phyloP scores from a whole-genome alignment of 2,888 invertebrate species.

The Leptinotarsa peninsularis region DNA sequence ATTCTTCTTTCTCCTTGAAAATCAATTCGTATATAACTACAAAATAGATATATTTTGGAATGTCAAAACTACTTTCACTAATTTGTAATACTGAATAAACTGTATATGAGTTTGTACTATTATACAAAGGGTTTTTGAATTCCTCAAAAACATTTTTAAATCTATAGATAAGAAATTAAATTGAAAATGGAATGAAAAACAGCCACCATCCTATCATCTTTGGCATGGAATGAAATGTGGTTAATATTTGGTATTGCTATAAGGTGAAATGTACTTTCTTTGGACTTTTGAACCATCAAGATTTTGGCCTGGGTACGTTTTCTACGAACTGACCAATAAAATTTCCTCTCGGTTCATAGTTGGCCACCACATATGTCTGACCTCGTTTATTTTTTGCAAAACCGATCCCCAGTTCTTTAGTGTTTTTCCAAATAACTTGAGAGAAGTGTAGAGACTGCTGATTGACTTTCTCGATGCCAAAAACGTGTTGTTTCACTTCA shows the following conservation, averaged over 20 bases:
- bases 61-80: constrained; percentile 20
- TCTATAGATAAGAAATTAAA: not conserved
- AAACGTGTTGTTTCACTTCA: constrained; percentile 69
- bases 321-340: constrained; percentile 77
- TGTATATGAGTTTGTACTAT: constrained; percentile 16
- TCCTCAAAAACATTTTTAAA: not conserved
- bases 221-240: constrained; percentile 25
- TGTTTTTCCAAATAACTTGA: constrained; percentile 80
- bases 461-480: constrained; percentile 70
- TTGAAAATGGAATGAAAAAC: not conserved
- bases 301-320: constrained; percentile 73
- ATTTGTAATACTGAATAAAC: constrained; percentile 22
- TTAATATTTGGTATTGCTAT: constrained; percentile 25
- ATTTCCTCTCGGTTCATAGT: constrained; percentile 88
- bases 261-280: constrained; percentile 43
- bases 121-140: constrained; percentile 10
- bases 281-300: constrained; percentile 51
- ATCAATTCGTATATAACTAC: constrained; percentile 2
- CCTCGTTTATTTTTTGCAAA: constrained; percentile 79
- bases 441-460: constrained; percentile 62
- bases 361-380: constrained; percentile 86
- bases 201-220: constrained; percentile 21
- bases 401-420: constrained; percentile 78
- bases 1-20: not conserved
- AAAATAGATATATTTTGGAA: constrained; percentile 20